Evolutionary conservation across 2,113 vertebrate genomes (phyloP), one percentile per base, ranked within the genome.

Genomic region (Paradoxurus hermaphroditus): DNA sequence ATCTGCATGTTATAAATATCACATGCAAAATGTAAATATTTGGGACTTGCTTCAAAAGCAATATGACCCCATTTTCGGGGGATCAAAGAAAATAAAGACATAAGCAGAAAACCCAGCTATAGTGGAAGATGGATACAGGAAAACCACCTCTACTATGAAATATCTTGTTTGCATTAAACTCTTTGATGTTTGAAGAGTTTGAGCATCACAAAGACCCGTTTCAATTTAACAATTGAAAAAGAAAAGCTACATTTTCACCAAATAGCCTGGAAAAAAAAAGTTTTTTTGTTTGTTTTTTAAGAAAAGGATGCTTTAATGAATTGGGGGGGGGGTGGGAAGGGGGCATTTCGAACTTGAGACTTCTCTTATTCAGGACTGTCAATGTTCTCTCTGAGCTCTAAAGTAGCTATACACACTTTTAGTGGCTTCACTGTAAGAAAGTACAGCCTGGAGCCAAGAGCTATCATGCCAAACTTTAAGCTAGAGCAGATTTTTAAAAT

Each of bases 401-500:
- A 96, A 88, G 53, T 59, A 92, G 31, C 78, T 75, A 84, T 95
- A 67, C 39, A 90, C 92, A 59, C 95, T 97, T 78, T 95, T 92
- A 77, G 72, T 95, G 91, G 53, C n/a, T 59, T 79, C 65, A 44
- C 14, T 95, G 81, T 96, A 95, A 82, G 79, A 90, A 85, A 95
- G 73, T 70, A 92, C 41, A 90, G 75, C 75, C 86, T 51, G 36
- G 59, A 95, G 95, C 92, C 90, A 97, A 95, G 67, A 95, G 65
- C 63, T 90, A 92, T 83, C 67, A 87, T 85, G 90, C 65, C 91
- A 97, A 77, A 93, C 68, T 90, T 97, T 67, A 97, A 97, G 51
- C 84, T 70, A 46, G 31, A 93, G 41, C 59, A 95, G 62, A 90
- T 90, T 97, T 96, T 97, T 92, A 36, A 86, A 95, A 86, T 75